Percentiles rank a stretch among this genome's conserved stretches.
Conservation (phyloP, 2,888 invertebrate genomes). For the Athalia rosae region DNA sequence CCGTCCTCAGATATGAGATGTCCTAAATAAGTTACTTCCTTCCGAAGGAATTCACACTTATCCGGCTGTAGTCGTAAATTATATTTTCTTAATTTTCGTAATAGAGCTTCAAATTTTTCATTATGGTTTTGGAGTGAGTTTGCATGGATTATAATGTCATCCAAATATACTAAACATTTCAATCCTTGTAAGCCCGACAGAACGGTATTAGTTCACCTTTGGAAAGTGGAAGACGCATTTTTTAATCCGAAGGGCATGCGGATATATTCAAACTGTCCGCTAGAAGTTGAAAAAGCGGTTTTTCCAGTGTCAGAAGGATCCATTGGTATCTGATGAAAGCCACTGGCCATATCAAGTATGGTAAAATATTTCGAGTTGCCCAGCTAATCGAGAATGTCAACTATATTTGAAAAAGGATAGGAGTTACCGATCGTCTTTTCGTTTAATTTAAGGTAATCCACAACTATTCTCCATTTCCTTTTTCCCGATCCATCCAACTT, state of each 20-base stretch:
- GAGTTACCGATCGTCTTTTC: slow-evolving; percentile 44
- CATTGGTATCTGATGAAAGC: too few species aligned
- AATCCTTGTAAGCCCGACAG: too few species aligned
- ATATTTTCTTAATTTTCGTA: slow-evolving; percentile 2
- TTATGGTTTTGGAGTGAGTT: background rate
- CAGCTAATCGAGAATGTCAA: too few species aligned
- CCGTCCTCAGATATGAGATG: background rate
- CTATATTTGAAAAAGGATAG: too few species aligned
- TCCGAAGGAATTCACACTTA: background rate
- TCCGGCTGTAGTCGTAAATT: background rate
- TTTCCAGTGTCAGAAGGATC: too few species aligned
- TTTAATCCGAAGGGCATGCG: too few species aligned
- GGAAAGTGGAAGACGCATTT: too few species aligned
- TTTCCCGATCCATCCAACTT: slow-evolving; percentile 39
- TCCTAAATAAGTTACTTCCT: background rate
- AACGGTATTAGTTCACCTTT: too few species aligned
- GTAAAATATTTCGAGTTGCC: too few species aligned
- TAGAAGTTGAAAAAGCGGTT: too few species aligned
- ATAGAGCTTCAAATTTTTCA: background rate
- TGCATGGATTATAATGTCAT: background rate
- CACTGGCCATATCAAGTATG: too few species aligned
- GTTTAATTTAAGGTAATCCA: slow-evolving; percentile 40
- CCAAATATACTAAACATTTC: slow-evolving; percentile 1
- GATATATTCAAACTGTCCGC: too few species aligned
- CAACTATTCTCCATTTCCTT: slow-evolving; percentile 42